Evolutionary conservation across 2,888 invertebrate species (phyloP), one percentile per base, ranked within the genome.

Genomic region (Tanytarsus gracilentus): DNA sequence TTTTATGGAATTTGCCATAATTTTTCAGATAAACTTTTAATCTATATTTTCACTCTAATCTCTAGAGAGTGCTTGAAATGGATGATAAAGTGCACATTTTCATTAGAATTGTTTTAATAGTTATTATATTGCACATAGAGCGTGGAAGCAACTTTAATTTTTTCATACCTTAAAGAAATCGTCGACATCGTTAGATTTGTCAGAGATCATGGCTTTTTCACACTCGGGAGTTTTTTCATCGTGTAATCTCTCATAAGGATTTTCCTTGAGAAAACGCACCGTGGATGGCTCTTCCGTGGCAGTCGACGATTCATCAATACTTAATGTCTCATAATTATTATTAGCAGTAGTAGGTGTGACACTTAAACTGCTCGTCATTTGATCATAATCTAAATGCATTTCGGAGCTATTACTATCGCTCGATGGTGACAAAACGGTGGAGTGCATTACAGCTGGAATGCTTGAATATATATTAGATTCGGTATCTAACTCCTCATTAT

Each of bases 281-380:
- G 86, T 88, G 69, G 89, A 88, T 69, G 88, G 88, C 0, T 88
- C 87, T 75, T 88, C 88, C 9, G 29, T 39, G 9, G 23, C n/a
- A 3, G 39, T 60, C 14, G 50, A 40, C 0, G 84, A 83, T 69
- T 88, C 88, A 68, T 86, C 87, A 64, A 83, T 85, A 0, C 83
- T 83, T 78, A 88, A 81, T 2, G 86, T 86, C 69, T 88, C 87
- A 68, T 88, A 88, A 71, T 87, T 86, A 3, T 86, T 85, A 67
- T 86, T 87, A 2, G 76, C 72, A 39, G 79, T 77, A 25, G 77
- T 76, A 52, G 81, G 62, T 26, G 66, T 69, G 63, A 68, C 68
- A 50, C 64, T 66, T 50, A 64, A 64, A 50, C 64, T 64, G 62
- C 65, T 64, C 48, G 79, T 14, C 76, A 77, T 64, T 75, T 76